Base-by-base conservation (phyloP, 2,888 invertebrate genomes). In the Masnerella sp. region DNA sequence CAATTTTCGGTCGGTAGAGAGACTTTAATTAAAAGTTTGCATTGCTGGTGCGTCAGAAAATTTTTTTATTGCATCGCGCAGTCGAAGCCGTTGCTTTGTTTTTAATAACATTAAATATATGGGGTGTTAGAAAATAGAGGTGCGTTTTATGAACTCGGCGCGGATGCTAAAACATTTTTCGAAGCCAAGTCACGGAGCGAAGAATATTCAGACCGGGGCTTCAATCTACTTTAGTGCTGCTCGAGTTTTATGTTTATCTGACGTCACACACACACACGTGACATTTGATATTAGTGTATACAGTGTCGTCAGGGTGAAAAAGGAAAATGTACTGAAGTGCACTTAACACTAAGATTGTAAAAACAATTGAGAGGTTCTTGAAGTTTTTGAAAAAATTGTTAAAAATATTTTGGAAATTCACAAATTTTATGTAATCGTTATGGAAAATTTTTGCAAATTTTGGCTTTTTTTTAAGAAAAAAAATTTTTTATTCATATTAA, bases 191-290 rank as follows among this genome's bases (percentile, higher is more conserved):
- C 70, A 70, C 70, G 70, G n/a, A 70, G 62, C 47, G n/a, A n/a
- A n/a, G 59, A 34, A 73, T 75, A 77, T 76, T 76, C 74, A 73
- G 73, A 40, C 52, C 52, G 36, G 42, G 64, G 67, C 72, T 77
- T 77, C 75, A 76, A 80, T 79, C 74, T 74, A 67, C 47, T 75
- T 69, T 75, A 77, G 75, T 76, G 72, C 73, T 49, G 69, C 28
- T 58, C 11, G 20, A 43, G 74, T 59, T 76, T 74, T 74, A 62
- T 78, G 30, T 67, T 62, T 61, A 68, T 68, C 22, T 28, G 49
- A 69, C 64, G 36, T 22, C 64, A 42, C 61, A 47, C 7, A 28
- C 40, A 51, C n/a, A n/a, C n/a, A n/a, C n/a, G n/a, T 25, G 38
- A 38, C 64, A 52, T 30, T 36, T 47, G 65, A 59, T 64, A 64